Conservation (phyloP, 2,888 invertebrate genomes). For the Apamea monoglypha region DNA sequence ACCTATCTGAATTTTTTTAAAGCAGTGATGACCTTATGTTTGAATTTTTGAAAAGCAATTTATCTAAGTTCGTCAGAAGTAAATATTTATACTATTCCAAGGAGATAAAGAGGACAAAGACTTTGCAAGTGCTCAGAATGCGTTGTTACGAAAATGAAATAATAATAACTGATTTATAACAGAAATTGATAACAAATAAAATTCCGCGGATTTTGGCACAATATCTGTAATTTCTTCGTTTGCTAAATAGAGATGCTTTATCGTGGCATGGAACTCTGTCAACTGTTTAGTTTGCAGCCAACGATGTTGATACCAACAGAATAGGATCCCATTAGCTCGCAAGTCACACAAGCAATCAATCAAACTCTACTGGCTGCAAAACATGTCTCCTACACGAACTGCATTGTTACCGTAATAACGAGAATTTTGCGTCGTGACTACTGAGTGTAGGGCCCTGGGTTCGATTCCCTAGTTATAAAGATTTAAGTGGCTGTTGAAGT, state of each 20-base stretch:
- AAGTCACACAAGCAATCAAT: conserved; percentile 53
- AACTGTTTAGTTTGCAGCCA: conserved; percentile 51
- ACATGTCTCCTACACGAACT: conserved; percentile 47
- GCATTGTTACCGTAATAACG: conserved; percentile 37
- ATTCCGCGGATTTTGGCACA: background rate
- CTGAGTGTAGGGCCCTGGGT: background rate
- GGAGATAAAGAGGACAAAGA: background rate
- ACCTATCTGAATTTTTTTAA: background rate
- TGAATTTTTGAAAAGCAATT: background rate
- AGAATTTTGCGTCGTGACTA: conserved; percentile 18
- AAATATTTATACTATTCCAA: background rate
- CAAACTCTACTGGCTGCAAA: conserved; percentile 43
- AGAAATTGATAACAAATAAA: background rate
- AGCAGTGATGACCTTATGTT: conserved; percentile 3
- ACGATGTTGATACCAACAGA: conserved; percentile 52
- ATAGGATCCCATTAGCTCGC: conserved; percentile 53
- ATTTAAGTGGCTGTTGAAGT: background rate
- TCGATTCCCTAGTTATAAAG: background rate
- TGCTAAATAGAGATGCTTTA: conserved; percentile 1
- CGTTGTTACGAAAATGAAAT: background rate
- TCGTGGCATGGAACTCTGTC: conserved; percentile 16
- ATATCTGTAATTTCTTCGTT: conserved; percentile 2
- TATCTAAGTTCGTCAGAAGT: background rate
- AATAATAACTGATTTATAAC: background rate
- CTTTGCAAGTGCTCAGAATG: background rate